A percentile compares a stretch with the other conserved stretches of the same genome.
Conservation (phyloP, 2,797 vertebrate species). For the Eremophila alpestris region DNA sequence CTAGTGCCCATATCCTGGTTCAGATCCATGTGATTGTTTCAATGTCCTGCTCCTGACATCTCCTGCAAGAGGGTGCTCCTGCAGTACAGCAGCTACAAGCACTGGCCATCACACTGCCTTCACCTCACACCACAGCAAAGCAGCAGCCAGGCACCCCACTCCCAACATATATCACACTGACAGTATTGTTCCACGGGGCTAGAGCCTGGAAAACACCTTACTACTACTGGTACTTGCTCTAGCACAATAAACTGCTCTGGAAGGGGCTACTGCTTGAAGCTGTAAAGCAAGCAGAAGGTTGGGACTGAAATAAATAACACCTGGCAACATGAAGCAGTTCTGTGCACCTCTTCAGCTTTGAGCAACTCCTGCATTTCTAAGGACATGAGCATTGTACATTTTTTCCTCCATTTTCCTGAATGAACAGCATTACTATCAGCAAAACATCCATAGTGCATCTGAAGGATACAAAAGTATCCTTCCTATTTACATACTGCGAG, state of each 20-base stretch:
- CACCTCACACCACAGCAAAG: neutral
- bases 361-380: neutral
- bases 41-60: neutral
- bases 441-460: neutral
- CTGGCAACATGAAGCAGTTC: neutral
- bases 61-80: neutral
- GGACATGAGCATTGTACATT: neutral
- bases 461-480: neutral
- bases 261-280: neutral
- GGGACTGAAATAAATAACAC: neutral
- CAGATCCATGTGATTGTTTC: neutral
- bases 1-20: neutral
- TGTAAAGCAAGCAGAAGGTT: neutral
- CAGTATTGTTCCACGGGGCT: neutral
- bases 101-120: neutral
- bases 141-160: neutral
- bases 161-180: neutral
- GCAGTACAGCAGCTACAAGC: neutral
- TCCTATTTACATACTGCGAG: neutral
- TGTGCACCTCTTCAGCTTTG: neutral
- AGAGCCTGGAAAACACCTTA: neutral
- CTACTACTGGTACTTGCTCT: neutral
- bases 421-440: neutral
- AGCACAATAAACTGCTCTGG: neutral
- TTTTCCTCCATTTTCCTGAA: neutral